Conservation (phyloP, 2,797 vertebrate genomes). For the Chanos chanos region DNA sequence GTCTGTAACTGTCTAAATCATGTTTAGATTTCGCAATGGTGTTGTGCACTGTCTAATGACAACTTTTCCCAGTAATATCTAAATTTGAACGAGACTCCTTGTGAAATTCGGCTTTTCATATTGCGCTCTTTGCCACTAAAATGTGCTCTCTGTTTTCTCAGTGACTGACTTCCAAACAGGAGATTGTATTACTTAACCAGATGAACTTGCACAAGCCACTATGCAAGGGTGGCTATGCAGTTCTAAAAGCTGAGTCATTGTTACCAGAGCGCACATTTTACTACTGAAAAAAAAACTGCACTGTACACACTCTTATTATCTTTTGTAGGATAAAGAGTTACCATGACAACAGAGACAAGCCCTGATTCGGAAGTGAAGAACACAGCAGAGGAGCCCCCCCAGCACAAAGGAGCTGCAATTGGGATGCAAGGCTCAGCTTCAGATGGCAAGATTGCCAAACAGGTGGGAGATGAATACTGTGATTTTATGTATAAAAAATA, state of each 20-base stretch:
- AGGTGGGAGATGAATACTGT: slow-evolving; percentile 58
- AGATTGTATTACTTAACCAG: no score
- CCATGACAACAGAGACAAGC: slow-evolving; percentile 77
- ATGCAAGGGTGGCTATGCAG: no score
- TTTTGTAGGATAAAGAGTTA: slow-evolving; percentile 65
- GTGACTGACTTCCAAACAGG: no score
- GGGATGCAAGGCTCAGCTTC: slow-evolving; percentile 69
- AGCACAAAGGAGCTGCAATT: slow-evolving; percentile 64
- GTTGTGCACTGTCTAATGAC: no score
- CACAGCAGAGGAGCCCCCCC: slow-evolving; percentile 66
- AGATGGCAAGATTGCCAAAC: slow-evolving; percentile 76
- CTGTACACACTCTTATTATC: slow-evolving; percentile 1
- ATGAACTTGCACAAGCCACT: no score
- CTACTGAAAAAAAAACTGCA: not conserved
- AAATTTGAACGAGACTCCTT: no score
- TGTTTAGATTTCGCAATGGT: no score
- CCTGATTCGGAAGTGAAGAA: slow-evolving; percentile 73
- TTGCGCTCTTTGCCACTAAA: no score
- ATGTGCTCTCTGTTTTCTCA: no score
- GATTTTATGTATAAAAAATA: not conserved
- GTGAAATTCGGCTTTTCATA: no score
- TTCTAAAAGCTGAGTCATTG: not conserved
- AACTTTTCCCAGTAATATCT: no score
- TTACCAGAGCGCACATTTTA: not conserved
- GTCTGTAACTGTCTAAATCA: no score